These are phyloP conservation scores for Ornithorhynchus anatinus DNA, from an alignment of 2,113 vertebrate genomes.

Conservation along the genomic window DNA sequence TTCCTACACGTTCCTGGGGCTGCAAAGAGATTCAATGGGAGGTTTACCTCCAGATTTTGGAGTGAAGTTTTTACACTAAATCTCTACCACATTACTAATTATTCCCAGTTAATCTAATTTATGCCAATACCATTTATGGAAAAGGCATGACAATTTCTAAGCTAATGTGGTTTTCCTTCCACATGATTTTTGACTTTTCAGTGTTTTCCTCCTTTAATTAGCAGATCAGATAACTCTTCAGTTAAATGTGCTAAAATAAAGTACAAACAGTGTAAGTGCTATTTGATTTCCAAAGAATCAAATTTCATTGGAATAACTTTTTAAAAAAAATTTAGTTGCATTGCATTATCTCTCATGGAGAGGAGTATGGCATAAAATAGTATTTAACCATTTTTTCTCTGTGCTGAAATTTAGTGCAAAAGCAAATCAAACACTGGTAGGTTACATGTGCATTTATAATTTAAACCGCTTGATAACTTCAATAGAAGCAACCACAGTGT, in stretches of 20 bases:
- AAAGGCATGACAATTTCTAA: background rate
- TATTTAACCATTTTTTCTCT: constrained; percentile 32
- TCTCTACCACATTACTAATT: background rate
- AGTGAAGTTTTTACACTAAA: background rate
- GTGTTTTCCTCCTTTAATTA: constrained; percentile 21
- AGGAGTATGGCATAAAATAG: constrained; percentile 29
- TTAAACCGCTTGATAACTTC: constrained; percentile 37
- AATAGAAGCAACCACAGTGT: background rate
- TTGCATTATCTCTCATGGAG: constrained; percentile 24
- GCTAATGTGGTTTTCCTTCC: background rate
- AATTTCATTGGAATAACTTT: constrained; percentile 12
- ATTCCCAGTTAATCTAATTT: background rate
- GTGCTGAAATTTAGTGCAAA: constrained; percentile 45
- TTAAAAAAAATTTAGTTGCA: constrained; percentile 21
- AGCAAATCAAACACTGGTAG: constrained; percentile 41
- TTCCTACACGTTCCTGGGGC: background rate
- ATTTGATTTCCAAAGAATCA: constrained; percentile 36
- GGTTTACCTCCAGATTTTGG: background rate
- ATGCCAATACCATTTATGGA: background rate
- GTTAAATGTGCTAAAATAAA: constrained; percentile 26
- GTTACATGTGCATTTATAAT: constrained; percentile 37
- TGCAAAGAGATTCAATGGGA: background rate
- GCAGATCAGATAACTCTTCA: background rate
- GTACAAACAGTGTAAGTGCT: constrained; percentile 12
- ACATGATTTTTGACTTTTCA: background rate